Conservation (phyloP, 2,888 invertebrate species). For the Aethes cnicana region DNA sequence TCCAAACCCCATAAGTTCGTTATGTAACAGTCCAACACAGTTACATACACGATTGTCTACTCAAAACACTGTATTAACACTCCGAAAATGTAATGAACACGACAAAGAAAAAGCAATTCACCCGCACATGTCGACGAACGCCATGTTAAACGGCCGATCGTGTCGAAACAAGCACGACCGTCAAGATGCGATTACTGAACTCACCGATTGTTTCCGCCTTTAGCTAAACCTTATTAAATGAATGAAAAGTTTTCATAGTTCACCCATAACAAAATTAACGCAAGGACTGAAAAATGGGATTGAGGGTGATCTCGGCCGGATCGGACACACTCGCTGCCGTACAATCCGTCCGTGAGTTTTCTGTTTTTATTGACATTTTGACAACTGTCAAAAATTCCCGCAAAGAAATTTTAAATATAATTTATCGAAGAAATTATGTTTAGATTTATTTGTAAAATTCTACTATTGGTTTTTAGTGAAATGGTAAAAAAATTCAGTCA, state of each 20-base stretch:
- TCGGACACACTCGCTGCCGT: conserved; percentile 43
- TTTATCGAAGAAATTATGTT: too few species aligned
- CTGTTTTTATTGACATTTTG: conserved; percentile 79
- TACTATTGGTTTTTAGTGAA: too few species aligned
- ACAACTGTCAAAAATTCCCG: conserved; percentile 78
- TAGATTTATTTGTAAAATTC: too few species aligned
- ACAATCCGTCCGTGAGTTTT: conserved; percentile 22
- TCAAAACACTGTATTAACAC: conserved; percentile 46
- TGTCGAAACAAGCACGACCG: conserved; percentile 35
- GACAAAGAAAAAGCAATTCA: conserved; percentile 71
- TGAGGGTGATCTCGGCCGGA: conserved; percentile 54
- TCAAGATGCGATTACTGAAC: conserved; percentile 47
- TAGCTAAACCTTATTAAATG: conserved; percentile 39
- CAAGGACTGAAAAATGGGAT: conserved; percentile 43
- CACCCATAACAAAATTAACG: conserved; percentile 37
- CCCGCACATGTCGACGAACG: conserved; percentile 77
- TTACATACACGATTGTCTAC: conserved; percentile 53
- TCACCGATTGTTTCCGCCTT: conserved; percentile 58
- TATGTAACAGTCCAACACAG: conserved; percentile 57
- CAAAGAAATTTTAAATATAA: conserved; percentile 41
- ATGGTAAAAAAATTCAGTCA: too few species aligned
- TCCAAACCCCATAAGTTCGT: conserved; percentile 54
- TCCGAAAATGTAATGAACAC: conserved; percentile 56
- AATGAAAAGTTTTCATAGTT: conserved; percentile 33
- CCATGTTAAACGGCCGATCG: conserved; percentile 69